phyloP scores from a whole-genome alignment of 2,113 vertebrate genomes.

The Actenoides hombroni region DNA sequence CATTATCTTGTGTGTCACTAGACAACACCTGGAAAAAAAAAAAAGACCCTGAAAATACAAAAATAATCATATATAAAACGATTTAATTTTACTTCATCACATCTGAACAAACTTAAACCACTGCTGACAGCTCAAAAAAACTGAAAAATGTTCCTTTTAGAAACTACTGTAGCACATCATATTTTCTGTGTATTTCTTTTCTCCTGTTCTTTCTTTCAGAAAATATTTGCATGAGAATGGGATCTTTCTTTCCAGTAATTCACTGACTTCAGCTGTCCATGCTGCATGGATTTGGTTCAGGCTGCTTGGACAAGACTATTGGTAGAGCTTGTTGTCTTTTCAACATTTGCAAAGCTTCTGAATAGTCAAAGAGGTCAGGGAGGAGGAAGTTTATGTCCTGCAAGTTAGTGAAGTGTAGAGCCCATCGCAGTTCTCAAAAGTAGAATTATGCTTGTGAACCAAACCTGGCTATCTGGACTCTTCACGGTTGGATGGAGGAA shows the following conservation, averaged over 20 bases:
- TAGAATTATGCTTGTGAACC: not conserved
- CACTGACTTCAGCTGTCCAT: not conserved
- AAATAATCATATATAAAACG: conserved; percentile 42
- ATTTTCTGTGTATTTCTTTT: conserved; percentile 16
- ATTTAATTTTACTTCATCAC: conserved; percentile 43
- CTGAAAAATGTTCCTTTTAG: conserved; percentile 8
- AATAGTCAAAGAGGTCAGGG: not conserved
- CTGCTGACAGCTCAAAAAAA: conserved; percentile 32
- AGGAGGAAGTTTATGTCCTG: not conserved
- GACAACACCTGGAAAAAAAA: not conserved
- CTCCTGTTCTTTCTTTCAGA: not conserved
- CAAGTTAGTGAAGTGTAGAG: not conserved
- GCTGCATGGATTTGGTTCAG: not conserved
- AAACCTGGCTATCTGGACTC: not conserved
- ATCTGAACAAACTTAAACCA: conserved; percentile 50
- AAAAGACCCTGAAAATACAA: conserved; percentile 39
- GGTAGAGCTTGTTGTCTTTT: not conserved
- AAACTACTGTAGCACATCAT: not conserved
- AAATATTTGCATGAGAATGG: not conserved
- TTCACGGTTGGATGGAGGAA: not conserved
- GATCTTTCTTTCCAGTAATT: not conserved
- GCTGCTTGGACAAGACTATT: not conserved
- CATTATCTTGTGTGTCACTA: conserved; percentile 1
- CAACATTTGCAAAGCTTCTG: not conserved
- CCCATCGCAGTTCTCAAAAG: not conserved